Evolutionary conservation across 2,797 vertebrate genomes (phyloP).

Genomic region (Threskiornis aethiopicus): DNA sequence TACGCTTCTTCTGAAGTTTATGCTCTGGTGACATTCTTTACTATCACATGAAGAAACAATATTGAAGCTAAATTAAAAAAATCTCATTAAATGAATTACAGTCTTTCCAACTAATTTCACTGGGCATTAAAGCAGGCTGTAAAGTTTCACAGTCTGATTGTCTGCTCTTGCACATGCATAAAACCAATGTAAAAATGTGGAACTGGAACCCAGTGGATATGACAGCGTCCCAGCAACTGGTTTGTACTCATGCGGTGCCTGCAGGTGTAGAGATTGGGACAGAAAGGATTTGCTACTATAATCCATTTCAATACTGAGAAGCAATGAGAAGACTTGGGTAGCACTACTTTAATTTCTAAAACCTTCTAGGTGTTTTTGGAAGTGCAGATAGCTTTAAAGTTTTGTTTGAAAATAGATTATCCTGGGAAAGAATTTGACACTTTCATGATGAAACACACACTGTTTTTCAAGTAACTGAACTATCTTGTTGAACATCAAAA

Average conservation of each 20-base stretch:
- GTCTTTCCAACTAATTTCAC: background rate
- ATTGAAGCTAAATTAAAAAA: background rate
- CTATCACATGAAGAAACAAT: background rate
- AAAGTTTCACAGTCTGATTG: background rate
- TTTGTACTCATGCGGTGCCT: background rate
- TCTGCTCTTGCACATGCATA: background rate
- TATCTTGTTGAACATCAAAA: slow-evolving; percentile 51
- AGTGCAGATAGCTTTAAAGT: background rate
- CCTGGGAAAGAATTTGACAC: slow-evolving; percentile 5
- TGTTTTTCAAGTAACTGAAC: slow-evolving; percentile 63
- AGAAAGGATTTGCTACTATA: background rate
- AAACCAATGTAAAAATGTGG: background rate
- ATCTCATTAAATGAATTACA: background rate
- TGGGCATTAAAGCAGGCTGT: background rate
- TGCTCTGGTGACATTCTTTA: background rate
- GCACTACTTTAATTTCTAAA: background rate
- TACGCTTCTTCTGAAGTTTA: background rate
- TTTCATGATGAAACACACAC: slow-evolving; percentile 49
- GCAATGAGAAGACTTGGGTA: background rate
- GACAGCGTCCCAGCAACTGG: background rate
- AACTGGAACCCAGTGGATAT: background rate
- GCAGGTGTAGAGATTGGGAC: background rate
- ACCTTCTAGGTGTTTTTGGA: background rate
- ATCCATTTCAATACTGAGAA: background rate
- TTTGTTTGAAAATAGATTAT: slow-evolving; percentile 59